phyloP scores from a whole-genome alignment of 2,797 vertebrate genomes.

The Chlorospingus flavigularis region DNA sequence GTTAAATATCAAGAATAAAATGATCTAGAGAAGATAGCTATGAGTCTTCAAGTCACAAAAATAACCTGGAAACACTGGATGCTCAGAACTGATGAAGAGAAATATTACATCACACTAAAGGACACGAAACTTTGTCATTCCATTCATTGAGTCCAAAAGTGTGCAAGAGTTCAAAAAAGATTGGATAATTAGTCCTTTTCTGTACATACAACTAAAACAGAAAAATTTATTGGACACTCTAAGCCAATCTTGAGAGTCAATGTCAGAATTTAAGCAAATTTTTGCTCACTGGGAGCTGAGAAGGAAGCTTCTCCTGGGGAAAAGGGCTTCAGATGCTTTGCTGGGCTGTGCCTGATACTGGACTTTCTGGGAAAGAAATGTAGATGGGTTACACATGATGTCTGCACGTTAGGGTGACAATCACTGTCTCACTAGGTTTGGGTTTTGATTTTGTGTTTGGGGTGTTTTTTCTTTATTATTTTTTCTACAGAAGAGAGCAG shows the following conservation, averaged over 20 bases:
- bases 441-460: neutral
- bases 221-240: neutral
- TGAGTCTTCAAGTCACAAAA: neutral
- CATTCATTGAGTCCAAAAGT: neutral
- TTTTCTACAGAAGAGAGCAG: neutral
- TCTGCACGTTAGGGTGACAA: neutral
- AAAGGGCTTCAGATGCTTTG: neutral
- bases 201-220: neutral
- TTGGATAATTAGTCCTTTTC: neutral
- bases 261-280: neutral
- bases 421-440: neutral
- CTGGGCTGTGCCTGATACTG: neutral
- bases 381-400: neutral
- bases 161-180: neutral
- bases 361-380: neutral
- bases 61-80: neutral
- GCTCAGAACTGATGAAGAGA: neutral
- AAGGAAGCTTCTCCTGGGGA: fast-evolving
- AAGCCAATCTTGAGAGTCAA: neutral
- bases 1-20: neutral
- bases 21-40: neutral
- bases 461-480: neutral
- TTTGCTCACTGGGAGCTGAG: neutral
- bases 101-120: neutral
- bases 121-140: neutral